Evolutionary conservation across 2,113 vertebrate genomes (phyloP).

Genomic region (Chloropsis cyanopogon): DNA sequence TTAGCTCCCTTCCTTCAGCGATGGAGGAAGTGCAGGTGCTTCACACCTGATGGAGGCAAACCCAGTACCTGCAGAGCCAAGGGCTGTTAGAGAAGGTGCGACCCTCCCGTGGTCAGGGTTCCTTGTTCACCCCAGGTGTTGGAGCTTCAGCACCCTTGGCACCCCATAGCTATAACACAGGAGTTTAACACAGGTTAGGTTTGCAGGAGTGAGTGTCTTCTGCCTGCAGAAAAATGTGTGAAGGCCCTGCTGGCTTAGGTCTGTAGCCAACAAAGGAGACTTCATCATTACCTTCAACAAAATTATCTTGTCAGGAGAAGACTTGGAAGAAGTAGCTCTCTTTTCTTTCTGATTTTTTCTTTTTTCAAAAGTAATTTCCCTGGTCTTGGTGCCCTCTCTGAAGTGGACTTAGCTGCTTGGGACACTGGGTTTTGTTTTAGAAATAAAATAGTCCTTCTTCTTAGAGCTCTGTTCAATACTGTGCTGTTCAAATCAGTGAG

Average conservation of each 20-base stretch:
- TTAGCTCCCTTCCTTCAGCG: neutral
- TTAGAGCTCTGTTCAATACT: neutral
- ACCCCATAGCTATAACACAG: accelerated
- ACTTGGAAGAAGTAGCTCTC: neutral
- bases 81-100: neutral
- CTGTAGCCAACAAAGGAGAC: neutral
- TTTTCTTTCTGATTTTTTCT: neutral
- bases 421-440: neutral
- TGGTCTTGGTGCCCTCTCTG: neutral
- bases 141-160: neutral
- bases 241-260: neutral
- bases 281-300: neutral
- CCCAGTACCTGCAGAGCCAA: neutral
- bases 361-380: neutral
- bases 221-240: neutral
- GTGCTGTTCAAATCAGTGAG: neutral
- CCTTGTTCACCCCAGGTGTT: neutral
- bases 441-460: neutral
- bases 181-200: accelerated
- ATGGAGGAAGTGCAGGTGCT: neutral
- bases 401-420: neutral
- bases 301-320: neutral
- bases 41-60: neutral
- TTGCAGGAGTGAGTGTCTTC: neutral
- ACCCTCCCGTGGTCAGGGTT: accelerated